phyloP scores from a whole-genome alignment of 2,888 invertebrate species.

The Pristionchus maxplancki region DNA sequence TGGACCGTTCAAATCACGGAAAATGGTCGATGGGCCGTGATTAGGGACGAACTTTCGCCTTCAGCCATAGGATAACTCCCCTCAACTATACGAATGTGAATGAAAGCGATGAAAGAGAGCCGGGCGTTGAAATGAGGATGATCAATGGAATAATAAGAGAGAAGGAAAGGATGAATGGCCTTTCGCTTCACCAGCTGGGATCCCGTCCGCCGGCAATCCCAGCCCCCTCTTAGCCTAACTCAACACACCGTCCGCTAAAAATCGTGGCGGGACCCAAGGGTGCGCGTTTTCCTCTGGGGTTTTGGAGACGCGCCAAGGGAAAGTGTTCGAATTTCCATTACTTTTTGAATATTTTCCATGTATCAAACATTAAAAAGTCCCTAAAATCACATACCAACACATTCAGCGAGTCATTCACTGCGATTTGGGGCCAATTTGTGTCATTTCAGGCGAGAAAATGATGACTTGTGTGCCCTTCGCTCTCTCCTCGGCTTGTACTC shows the following conservation, averaged over 20 bases:
- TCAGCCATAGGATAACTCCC: neutral
- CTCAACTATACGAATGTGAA: slow-evolving; percentile 7
- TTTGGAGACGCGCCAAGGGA: neutral
- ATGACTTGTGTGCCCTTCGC: slow-evolving; percentile 34
- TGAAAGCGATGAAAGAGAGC: neutral
- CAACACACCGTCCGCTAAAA: neutral
- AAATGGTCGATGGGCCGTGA: slow-evolving; percentile 6
- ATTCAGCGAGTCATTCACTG: neutral
- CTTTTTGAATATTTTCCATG: too few relatives aligned
- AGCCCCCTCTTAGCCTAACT: slow-evolving; percentile 13
- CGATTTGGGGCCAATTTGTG: neutral
- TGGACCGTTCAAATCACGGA: neutral
- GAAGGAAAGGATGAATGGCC: neutral
- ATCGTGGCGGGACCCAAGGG: slow-evolving; percentile 10
- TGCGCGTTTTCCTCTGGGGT: neutral
- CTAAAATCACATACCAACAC: too few relatives aligned
- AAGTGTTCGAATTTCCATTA: neutral
- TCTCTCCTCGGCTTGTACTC: neutral
- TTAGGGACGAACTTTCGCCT: too few relatives aligned
- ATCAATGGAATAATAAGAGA: neutral
- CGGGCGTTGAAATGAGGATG: slow-evolving; percentile 14
- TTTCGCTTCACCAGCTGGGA: neutral
- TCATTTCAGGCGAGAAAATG: neutral
- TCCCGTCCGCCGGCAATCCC: neutral
- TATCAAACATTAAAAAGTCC: too few relatives aligned